Evolutionary conservation across 37 sponge, comb jelly and placozoan genomes (phyloP), one percentile per base, ranked within the genome.

Genomic region (Bolinopsis microptera): DNA sequence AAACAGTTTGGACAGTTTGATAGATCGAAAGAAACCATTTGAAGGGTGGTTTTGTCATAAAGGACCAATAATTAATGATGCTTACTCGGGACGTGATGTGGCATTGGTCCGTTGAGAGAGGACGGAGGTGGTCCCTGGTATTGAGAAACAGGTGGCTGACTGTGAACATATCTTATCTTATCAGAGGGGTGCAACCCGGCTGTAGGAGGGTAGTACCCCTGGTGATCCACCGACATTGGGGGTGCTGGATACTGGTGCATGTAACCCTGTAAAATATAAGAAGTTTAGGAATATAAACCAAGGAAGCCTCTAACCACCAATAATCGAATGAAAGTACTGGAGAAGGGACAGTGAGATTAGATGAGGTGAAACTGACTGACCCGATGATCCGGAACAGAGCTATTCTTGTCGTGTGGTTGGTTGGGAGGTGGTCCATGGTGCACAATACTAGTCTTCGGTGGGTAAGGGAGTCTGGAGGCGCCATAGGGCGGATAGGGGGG

Each of bases 201-300:
- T n/a, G 75, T 30, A 30, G 75, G 75, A 34, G 35, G 38, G 2
- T 18, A 35, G 37, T 80, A 80, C 37, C 82, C 82, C 38, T 80
- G 82, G 82, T 33, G 82, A 13, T 80, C 82, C 8, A 80, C 82
- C 2, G 82, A 21, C 82, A 80, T 80, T 36, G 38, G 38, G 38
- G 82, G 82, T 16, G 31, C 82, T 5, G 82, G 82, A 80, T 80
- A 80, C 38, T 80, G 82, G 82, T 80, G 82, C 82, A 80, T 80
- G 38, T 80, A 80, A 1, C 82, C 82, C 82, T 80, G 82, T 23
- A 37, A 80, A n/a, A n/a, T n/a, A n/a, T n/a, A n/a, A n/a, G n/a
- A n/a, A n/a, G n/a, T n/a, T n/a, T n/a, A n/a, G n/a, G n/a, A n/a
- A n/a, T n/a, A n/a, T n/a, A n/a, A n/a, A n/a, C n/a, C n/a, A n/a